Evolutionary conservation across 2,113 vertebrate species (phyloP).

Genomic region (Puntigrus tetrazona): DNA sequence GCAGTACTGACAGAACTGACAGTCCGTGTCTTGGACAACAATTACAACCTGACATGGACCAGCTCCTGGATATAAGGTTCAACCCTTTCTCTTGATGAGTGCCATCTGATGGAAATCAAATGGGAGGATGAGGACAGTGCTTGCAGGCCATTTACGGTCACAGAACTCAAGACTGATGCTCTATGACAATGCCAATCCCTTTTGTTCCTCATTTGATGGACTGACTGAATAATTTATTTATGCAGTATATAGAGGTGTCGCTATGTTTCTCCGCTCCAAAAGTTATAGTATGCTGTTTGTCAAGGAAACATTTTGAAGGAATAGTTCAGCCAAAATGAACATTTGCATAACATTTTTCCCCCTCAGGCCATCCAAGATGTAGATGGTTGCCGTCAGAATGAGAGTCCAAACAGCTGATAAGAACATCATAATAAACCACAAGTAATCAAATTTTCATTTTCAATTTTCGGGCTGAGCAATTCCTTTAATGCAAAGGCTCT

Average conservation of each 20-base stretch:
- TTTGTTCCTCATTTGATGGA: neutral
- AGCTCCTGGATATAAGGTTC: conserved; percentile 46
- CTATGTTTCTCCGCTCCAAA: conserved; percentile 1
- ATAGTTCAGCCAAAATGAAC: neutral
- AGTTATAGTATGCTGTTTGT: neutral
- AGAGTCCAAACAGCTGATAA: neutral
- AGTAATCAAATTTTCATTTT: neutral
- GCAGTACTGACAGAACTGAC: conserved; percentile 46
- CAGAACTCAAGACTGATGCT: conserved; percentile 15
- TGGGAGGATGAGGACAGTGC: conserved; percentile 12
- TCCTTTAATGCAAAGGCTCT: neutral
- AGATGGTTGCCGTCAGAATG: too few species aligned
- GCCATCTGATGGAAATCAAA: conserved; percentile 47
- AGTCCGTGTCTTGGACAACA: conserved; percentile 49
- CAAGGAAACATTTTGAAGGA: neutral
- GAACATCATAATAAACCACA: neutral
- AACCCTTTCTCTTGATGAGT: conserved; percentile 46
- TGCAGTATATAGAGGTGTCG: neutral
- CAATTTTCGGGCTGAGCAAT: neutral
- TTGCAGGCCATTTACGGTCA: conserved; percentile 25
- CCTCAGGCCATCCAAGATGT: neutral
- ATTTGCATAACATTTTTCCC: neutral
- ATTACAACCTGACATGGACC: conserved; percentile 52
- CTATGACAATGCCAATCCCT: conserved; percentile 26
- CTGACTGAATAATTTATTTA: conserved; percentile 35